Percentiles rank a stretch among this genome's conserved stretches.
Conservation (phyloP, 2,797 vertebrate genomes). For the Poecilia velifera region DNA sequence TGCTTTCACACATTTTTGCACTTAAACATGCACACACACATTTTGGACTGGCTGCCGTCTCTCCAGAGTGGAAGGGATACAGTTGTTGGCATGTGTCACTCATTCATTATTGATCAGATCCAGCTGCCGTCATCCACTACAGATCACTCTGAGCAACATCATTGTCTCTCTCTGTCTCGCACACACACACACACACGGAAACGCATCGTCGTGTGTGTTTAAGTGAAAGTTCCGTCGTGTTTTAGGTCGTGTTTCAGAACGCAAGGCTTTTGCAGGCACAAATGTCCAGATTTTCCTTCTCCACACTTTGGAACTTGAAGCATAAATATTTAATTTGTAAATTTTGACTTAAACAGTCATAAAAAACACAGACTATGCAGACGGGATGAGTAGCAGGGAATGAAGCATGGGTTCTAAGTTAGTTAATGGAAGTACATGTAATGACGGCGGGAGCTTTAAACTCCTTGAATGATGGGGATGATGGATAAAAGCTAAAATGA, state of each 20-base stretch:
- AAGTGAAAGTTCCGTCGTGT: not conserved
- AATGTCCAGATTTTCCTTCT: not conserved
- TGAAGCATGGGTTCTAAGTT: not conserved
- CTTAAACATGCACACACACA: conserved; percentile 28
- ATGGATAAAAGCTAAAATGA: not conserved
- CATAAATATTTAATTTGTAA: not conserved
- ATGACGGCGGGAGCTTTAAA: not conserved
- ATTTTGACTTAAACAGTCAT: not conserved
- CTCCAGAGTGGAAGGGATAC: conserved; percentile 66
- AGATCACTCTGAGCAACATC: conserved; percentile 68
- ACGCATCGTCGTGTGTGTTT: not conserved
- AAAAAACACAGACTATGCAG: not conserved
- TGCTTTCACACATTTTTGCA: conserved; percentile 26
- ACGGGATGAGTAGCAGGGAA: not conserved
- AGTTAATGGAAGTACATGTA: not conserved
- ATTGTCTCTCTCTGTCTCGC: conserved; percentile 11
- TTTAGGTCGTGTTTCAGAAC: not conserved
- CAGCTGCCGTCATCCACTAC: conserved; percentile 74
- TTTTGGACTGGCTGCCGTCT: conserved; percentile 37
- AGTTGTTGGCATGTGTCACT: conserved; percentile 79
- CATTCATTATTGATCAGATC: conserved; percentile 81
- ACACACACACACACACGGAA: not conserved
- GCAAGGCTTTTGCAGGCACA: not conserved
- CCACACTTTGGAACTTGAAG: not conserved
- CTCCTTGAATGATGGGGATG: not conserved